Evolutionary conservation across 2,888 invertebrate species (phyloP).

Genomic region (Drosophila bunnanda): DNA sequence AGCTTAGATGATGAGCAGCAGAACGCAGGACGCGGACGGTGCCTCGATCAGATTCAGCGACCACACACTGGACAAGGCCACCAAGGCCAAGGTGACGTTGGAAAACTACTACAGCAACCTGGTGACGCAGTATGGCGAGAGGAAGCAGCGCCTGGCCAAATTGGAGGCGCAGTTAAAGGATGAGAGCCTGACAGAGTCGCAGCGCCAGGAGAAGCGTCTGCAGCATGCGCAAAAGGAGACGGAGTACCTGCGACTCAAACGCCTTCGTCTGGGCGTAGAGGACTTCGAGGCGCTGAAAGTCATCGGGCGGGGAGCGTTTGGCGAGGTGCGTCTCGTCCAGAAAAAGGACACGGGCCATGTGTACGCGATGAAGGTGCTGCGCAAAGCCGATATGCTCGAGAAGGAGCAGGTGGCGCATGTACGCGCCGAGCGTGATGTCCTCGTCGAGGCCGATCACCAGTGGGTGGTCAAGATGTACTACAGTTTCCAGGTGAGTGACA

Average conservation of each 20-base stretch:
- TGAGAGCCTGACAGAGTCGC: conserved; percentile 96
- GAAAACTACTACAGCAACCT: conserved; percentile 99
- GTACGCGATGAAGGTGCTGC: conserved; percentile 99
- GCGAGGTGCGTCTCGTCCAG: conserved; percentile 98
- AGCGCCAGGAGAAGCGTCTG: conserved; percentile 93
- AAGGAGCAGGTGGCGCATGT: conserved; percentile 99
- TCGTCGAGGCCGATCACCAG: conserved; percentile 99
- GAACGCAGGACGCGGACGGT: conserved; percentile 77
- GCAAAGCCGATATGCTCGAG: conserved; percentile 99
- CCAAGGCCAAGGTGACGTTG: conserved; percentile 98
- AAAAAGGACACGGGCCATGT: conserved; percentile 99
- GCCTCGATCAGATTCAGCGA: conserved; percentile 95
- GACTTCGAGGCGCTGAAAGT: conserved; percentile 99
- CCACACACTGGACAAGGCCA: conserved; percentile 99
- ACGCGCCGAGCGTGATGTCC: conserved; percentile 98
- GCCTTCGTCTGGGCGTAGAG: conserved; percentile 97
- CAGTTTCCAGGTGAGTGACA: conserved; percentile 90
- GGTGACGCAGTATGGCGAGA: conserved; percentile 98
- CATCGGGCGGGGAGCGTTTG: conserved; percentile 96
- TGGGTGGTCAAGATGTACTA: conserved; percentile 99
- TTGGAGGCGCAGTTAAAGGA: conserved; percentile 98
- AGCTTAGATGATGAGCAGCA: conserved; percentile 80
- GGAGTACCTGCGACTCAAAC: conserved; percentile 97
- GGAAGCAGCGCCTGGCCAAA: conserved; percentile 96
- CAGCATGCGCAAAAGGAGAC: conserved; percentile 99